Percentiles rank a stretch among this genome's conserved stretches.
Evolutionary conservation across 2,888 invertebrate species (phyloP).

Genomic region (Drosophila anceps): DNA sequence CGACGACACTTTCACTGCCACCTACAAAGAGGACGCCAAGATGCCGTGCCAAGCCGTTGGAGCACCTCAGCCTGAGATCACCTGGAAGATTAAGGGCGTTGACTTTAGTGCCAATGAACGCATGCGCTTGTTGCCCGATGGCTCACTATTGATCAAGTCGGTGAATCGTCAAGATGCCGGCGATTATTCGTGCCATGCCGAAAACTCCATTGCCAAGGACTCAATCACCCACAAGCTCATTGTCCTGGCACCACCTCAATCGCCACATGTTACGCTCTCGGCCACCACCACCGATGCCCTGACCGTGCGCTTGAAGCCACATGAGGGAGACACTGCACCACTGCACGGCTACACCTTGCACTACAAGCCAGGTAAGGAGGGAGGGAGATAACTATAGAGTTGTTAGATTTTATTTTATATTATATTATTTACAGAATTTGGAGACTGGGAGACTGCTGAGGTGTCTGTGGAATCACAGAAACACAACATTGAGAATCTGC

Average conservation of each 20-base stretch:
- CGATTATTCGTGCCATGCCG: slow-evolving; percentile 96
- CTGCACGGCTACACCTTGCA: slow-evolving; percentile 96
- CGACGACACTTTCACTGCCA: slow-evolving; percentile 96
- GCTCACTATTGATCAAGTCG: slow-evolving; percentile 95
- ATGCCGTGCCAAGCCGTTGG: slow-evolving; percentile 97
- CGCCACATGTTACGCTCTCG: slow-evolving; percentile 90
- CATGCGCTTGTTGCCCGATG: slow-evolving; percentile 94
- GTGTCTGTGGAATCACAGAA: slow-evolving; percentile 92
- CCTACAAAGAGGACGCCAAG: slow-evolving; percentile 96
- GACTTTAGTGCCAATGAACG: slow-evolving; percentile 92
- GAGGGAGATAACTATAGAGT: not conserved
- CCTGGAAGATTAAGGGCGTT: slow-evolving; percentile 95
- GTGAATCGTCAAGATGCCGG: slow-evolving; percentile 96
- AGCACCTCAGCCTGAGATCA: slow-evolving; percentile 94
- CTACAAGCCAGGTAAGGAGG: slow-evolving; percentile 90
- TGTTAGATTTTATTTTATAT: not conserved
- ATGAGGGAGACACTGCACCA: slow-evolving; percentile 93
- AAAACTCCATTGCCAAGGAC: slow-evolving; percentile 96
- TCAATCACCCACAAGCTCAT: slow-evolving; percentile 95
- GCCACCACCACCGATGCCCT: slow-evolving; percentile 91
- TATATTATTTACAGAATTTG: slow-evolving; percentile 89
- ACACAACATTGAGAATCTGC: slow-evolving; percentile 93
- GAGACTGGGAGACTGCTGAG: slow-evolving; percentile 96
- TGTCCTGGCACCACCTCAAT: slow-evolving; percentile 91
- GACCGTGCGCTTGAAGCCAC: slow-evolving; percentile 90